These are phyloP conservation scores for Machaerirhynchus nigripectus DNA, from an alignment of 2,113 vertebrate genomes.

Conservation along the genomic window DNA sequence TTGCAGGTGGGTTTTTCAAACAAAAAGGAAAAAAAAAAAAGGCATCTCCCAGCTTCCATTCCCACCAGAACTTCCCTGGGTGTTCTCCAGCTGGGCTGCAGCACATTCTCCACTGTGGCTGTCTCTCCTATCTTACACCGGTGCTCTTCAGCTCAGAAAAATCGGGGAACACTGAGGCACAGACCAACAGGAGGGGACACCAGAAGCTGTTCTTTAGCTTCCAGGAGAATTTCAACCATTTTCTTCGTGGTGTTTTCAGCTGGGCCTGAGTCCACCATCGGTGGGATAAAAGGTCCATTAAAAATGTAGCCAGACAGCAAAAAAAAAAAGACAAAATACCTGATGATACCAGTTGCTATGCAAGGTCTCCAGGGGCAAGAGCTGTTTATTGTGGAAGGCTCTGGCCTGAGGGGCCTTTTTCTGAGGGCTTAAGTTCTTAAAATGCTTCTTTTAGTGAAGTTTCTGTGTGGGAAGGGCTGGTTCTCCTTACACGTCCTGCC, in stretches of 20 bases:
- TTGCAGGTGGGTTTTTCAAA: neutral
- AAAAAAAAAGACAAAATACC: neutral
- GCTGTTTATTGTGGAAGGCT: neutral
- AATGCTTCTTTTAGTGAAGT: neutral
- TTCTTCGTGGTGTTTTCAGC: neutral
- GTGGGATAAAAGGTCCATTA: neutral
- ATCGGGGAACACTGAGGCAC: neutral
- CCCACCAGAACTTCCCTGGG: neutral
- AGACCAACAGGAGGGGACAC: neutral
- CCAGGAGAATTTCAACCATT: neutral
- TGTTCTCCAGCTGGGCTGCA: neutral
- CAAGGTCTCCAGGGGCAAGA: slow-evolving; percentile 19
- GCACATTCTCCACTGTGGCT: neutral
- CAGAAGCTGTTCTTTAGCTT: neutral
- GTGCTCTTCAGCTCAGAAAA: neutral
- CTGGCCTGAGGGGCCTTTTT: slow-evolving; percentile 16
- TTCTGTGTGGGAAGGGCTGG: neutral
- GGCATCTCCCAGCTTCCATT: neutral
- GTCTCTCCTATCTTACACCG: neutral
- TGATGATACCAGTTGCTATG: slow-evolving; percentile 35
- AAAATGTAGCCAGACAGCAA: slow-evolving; percentile 51
- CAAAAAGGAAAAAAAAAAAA: neutral
- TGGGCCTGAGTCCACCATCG: neutral
- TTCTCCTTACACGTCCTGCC: neutral
- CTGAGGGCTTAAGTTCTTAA: slow-evolving; percentile 48